Evolutionary conservation across 2,113 vertebrate genomes (phyloP), one percentile per base, ranked within the genome.

Genomic region (Scopus umbretta): DNA sequence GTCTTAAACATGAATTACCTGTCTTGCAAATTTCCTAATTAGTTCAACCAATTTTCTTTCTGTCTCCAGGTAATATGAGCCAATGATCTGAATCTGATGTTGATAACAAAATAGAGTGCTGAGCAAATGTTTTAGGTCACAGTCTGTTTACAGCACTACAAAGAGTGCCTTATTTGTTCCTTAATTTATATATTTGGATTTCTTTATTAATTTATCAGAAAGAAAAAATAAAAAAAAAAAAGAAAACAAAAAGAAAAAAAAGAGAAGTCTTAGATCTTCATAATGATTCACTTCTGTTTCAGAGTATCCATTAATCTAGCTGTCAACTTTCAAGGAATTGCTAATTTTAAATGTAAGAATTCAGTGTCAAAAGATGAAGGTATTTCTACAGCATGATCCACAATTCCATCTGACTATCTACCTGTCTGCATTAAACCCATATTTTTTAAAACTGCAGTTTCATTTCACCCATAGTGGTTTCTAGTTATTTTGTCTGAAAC

Each of bases 31-130:
- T 95, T 97, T 94, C 70, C 70, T 94, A 96, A 96, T 96, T 97
- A 96, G 90, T 93, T 97, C 80, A 91, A 96, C 80, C 88, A 94
- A 96, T 97, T 96, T 97, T 96, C 94, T 97, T 93, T 92, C 95
- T 95, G 84, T 97, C 95, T 97, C 95, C 92, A 96, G 94, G 93
- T 97, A 97, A 94, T 94, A 94, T 95, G 76, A 98, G 59, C 89
- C 96, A 97, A 93, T 96, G 97, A 97, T 96, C 95, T 97, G 97
- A 92, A 94, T 96, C 96, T 93, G 96, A 97, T 94, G 85, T 79
- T 97, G 82, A 94, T 97, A 97, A 96, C 87, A 83, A 94, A 96
- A 95, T 22, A 83, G 73, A 97, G 72, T 66, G 67, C 85, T 94
- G 94, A 96, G 97, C 88, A 97, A 98, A 97, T 96, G 93, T 97